Conservation (phyloP, 2,113 vertebrate species). For the Gracilinanus agilis region DNA sequence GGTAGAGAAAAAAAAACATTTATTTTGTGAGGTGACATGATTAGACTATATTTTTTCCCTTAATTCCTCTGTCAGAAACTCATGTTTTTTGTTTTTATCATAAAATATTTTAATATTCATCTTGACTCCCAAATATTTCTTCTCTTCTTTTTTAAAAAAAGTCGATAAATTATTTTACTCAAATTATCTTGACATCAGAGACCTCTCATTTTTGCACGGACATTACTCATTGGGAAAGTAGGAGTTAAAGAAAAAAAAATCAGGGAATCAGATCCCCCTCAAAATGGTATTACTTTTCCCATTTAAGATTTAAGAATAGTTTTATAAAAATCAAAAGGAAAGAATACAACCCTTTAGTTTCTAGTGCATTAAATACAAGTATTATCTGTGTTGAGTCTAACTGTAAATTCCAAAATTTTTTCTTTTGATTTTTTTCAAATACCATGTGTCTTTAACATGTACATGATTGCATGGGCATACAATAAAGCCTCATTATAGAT, state of each 20-base stretch:
- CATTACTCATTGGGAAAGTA: background rate
- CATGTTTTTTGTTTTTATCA: background rate
- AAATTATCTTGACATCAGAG: conserved; percentile 45
- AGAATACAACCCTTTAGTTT: background rate
- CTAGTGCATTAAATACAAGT: background rate
- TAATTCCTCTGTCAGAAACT: conserved; percentile 15
- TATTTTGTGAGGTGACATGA: conserved; percentile 53
- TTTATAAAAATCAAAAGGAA: conserved; percentile 1
- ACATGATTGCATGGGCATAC: background rate
- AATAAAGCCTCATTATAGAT: conserved; percentile 54
- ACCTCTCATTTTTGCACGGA: conserved; percentile 38
- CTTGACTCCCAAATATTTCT: conserved; percentile 47
- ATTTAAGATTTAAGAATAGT: conserved; percentile 51
- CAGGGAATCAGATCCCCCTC: background rate
- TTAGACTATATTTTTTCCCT: conserved; percentile 27
- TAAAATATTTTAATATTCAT: conserved; percentile 24
- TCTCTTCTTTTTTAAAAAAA: conserved; percentile 14
- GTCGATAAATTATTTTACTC: conserved; percentile 54
- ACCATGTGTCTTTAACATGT: too few relatives aligned
- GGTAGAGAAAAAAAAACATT: conserved; percentile 36
- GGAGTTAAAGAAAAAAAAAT: conserved; percentile 36
- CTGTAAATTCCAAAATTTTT: conserved; percentile 52
- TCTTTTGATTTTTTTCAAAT: conserved; percentile 33
- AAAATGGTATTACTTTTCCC: conserved; percentile 62
- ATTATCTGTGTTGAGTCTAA: conserved; percentile 58